A percentile compares a stretch with the other conserved stretches of the same genome.
Evolutionary conservation across 2,113 vertebrate species (phyloP).

Genomic region (Phyllopteryx taeniolatus): DNA sequence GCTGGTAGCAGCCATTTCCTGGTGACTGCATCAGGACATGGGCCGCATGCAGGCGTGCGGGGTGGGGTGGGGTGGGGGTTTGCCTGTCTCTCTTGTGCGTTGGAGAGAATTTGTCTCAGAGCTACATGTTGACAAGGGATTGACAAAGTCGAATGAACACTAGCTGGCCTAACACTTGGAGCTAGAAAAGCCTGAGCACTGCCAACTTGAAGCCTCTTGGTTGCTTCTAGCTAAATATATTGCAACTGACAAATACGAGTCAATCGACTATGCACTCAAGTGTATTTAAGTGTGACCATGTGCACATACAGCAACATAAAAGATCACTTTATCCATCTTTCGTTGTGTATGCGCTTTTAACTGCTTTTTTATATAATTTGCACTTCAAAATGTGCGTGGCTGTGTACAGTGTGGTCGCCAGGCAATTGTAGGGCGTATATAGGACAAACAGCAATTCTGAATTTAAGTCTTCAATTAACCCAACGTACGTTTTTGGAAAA

Average conservation of each 20-base stretch:
- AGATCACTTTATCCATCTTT: neutral
- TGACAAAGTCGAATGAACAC: slow-evolving; percentile 75
- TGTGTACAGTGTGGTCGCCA: neutral
- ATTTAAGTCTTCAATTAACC: too few relatives aligned
- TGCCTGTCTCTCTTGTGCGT: slow-evolving; percentile 60
- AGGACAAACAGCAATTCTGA: too few relatives aligned
- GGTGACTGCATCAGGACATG: slow-evolving; percentile 49
- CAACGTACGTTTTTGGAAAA: too few relatives aligned
- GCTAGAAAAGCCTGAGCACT: slow-evolving; percentile 67
- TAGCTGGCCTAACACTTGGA: slow-evolving; percentile 70
- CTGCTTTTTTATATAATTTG: slow-evolving; percentile 20
- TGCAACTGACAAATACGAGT: slow-evolving; percentile 75
- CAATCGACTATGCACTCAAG: slow-evolving; percentile 57
- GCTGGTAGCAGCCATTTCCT: slow-evolving; percentile 62
- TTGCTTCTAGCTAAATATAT: slow-evolving; percentile 71
- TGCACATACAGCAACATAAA: slow-evolving; percentile 3
- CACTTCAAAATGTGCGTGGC: neutral
- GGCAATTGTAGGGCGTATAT: too few relatives aligned
- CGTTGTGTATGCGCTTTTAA: slow-evolving; percentile 14
- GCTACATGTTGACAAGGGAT: slow-evolving; percentile 74
- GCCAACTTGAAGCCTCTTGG: slow-evolving; percentile 62
- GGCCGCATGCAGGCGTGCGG: slow-evolving; percentile 14
- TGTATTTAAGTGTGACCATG: slow-evolving; percentile 27
- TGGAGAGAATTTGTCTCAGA: slow-evolving; percentile 71
- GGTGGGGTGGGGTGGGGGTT: neutral